A percentile compares a stretch with the other conserved stretches of the same genome.
These are phyloP conservation scores for Drosophila atripex DNA, from an alignment of 2,888 invertebrate genomes.

Conservation along the genomic window DNA sequence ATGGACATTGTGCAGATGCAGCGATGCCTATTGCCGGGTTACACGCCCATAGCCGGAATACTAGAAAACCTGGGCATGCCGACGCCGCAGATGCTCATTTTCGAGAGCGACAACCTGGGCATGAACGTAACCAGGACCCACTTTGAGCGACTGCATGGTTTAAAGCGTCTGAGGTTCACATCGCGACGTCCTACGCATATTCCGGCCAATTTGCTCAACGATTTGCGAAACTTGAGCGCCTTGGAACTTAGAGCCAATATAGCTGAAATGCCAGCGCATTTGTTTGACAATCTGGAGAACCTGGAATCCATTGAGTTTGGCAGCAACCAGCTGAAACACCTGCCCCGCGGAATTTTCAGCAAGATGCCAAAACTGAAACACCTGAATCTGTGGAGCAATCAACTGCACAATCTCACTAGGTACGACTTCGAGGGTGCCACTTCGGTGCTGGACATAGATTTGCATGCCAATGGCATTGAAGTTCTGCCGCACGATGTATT, in stretches of 20 bases:
- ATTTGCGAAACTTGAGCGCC: constrained; percentile 86
- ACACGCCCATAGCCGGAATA: constrained; percentile 84
- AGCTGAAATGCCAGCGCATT: constrained; percentile 85
- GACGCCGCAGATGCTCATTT: constrained; percentile 84
- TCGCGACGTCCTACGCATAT: constrained; percentile 87
- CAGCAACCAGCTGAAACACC: constrained; percentile 87
- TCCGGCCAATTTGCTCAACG: constrained; percentile 86
- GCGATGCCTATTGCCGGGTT: constrained; percentile 82
- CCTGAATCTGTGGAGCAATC: constrained; percentile 89
- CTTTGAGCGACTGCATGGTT: constrained; percentile 85
- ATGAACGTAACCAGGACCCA: constrained; percentile 86
- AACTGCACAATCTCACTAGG: constrained; percentile 87
- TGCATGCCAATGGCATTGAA: constrained; percentile 88
- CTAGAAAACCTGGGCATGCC: constrained; percentile 81
- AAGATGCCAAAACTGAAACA: constrained; percentile 86
- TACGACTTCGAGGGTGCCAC: constrained; percentile 87
- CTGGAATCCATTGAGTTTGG: constrained; percentile 88
- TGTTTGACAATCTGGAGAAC: constrained; percentile 86
- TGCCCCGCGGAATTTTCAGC: constrained; percentile 87
- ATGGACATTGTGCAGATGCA: constrained; percentile 80
- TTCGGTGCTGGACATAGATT: constrained; percentile 87
- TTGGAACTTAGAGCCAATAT: constrained; percentile 87
- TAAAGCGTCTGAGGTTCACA: constrained; percentile 86
- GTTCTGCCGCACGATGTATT: constrained; percentile 87
- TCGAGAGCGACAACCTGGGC: constrained; percentile 85